These are phyloP conservation scores for Mellivora capensis DNA, from an alignment of 2,113 vertebrate species.

Conservation along the genomic window DNA sequence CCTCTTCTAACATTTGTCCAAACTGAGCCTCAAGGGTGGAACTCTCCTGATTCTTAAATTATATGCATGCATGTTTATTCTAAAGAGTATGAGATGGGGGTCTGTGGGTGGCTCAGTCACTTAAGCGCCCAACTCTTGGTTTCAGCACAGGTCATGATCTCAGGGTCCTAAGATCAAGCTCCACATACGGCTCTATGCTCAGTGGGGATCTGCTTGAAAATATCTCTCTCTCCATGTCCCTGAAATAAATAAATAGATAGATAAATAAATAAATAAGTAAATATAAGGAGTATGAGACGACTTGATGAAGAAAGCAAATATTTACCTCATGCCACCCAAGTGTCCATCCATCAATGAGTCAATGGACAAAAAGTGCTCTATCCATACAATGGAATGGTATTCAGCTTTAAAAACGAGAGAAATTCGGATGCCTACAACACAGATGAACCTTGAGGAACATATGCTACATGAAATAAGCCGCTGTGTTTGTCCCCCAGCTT, in stretches of 20 bases:
- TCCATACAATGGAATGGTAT: neutral
- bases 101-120: neutral
- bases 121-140: neutral
- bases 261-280: neutral
- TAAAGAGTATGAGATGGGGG: fast-evolving
- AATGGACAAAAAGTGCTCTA: neutral
- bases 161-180: neutral
- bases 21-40: neutral
- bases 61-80: neutral
- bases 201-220: neutral
- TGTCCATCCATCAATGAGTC: neutral
- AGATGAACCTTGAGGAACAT: neutral
- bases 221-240: neutral
- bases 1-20: neutral
- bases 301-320: neutral
- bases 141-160: neutral
- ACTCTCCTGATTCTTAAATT: neutral
- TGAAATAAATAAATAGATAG: too few relatives aligned
- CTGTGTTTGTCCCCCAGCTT: neutral
- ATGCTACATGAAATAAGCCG: neutral
- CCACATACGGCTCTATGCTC: neutral
- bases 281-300: neutral
- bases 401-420: neutral
- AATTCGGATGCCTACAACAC: neutral
- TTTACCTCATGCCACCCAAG: neutral